A percentile compares a stretch with the other conserved stretches of the same genome.
These are phyloP conservation scores for Aplysina aerophoba DNA, from an alignment of 37 sponge, comb jelly and placozoan species.

Conservation along the genomic window DNA sequence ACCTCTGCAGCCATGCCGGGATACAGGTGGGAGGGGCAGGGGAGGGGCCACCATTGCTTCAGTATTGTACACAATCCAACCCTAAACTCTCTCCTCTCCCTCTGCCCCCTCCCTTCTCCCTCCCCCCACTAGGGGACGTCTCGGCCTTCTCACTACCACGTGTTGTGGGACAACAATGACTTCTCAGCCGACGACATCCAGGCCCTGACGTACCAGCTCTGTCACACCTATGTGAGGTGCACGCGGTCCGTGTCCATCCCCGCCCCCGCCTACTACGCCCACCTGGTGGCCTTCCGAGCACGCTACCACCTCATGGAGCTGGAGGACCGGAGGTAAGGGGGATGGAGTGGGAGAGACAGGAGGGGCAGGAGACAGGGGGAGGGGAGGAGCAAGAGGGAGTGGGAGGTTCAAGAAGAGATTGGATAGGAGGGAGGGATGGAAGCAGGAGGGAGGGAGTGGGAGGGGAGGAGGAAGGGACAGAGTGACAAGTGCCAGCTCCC, in stretches of 20 bases:
- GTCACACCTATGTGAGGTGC: constrained; percentile 96
- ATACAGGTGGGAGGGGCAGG: constrained; percentile 69
- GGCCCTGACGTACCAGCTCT: constrained; percentile 94
- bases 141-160: constrained; percentile 95
- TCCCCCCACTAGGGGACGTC: constrained; percentile 79
- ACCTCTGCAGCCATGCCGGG: constrained; percentile 94
- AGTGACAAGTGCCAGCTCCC: too few relatives aligned
- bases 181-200: constrained; percentile 94
- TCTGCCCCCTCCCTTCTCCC: too few relatives aligned
- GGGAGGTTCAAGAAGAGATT: too few relatives aligned
- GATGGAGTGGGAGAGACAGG: neutral
- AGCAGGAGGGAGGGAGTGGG: too few relatives aligned
- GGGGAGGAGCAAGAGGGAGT: too few relatives aligned
- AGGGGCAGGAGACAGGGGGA: too few relatives aligned
- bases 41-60: neutral
- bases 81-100: too few relatives aligned
- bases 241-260: constrained; percentile 95
- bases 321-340: constrained; percentile 77
- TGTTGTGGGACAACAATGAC: constrained; percentile 95
- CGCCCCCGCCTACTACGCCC: constrained; percentile 99
- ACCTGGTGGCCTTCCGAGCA: constrained; percentile 94
- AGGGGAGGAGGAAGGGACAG: too few relatives aligned
- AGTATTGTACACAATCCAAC: too few relatives aligned
- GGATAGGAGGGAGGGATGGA: too few relatives aligned
- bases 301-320: constrained; percentile 85